Evolutionary conservation across 2,888 invertebrate species (phyloP).

Genomic region (Drosophila eohydei): DNA sequence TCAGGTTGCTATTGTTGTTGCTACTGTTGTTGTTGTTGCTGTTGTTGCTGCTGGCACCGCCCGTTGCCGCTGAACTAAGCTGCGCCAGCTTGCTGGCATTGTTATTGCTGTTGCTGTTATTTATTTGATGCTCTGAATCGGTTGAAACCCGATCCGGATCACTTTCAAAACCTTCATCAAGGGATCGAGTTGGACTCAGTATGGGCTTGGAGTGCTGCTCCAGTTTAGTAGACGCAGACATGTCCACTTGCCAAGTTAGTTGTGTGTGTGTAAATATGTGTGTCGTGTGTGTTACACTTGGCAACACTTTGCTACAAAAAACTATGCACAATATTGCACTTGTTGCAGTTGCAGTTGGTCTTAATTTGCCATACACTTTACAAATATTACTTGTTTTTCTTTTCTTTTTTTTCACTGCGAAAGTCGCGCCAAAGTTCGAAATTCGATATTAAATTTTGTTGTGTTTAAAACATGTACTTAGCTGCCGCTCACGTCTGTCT

Average conservation of each 20-base stretch:
- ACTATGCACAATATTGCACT: slow-evolving; percentile 46
- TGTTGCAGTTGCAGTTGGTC: slow-evolving; percentile 47
- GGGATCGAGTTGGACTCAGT: slow-evolving; percentile 85
- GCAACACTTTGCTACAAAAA: slow-evolving; percentile 51
- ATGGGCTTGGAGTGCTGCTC: slow-evolving; percentile 85
- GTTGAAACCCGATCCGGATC: slow-evolving; percentile 85
- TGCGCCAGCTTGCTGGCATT: slow-evolving; percentile 83
- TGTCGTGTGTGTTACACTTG: slow-evolving; percentile 60
- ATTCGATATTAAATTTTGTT: slow-evolving; percentile 27
- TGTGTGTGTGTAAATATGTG: slow-evolving; percentile 13
- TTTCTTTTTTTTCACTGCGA: slow-evolving; percentile 46
- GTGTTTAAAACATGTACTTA: slow-evolving; percentile 15
- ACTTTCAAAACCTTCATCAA: slow-evolving; percentile 85
- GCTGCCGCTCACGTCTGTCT: slow-evolving; percentile 67
- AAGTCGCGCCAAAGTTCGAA: slow-evolving; percentile 61
- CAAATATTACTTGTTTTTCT: slow-evolving; percentile 45
- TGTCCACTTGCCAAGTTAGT: slow-evolving; percentile 41
- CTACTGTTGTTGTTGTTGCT: slow-evolving; percentile 27
- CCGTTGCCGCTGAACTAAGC: slow-evolving; percentile 83
- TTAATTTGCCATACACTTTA: slow-evolving; percentile 65
- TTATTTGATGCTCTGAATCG: slow-evolving; percentile 85
- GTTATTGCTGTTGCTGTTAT: slow-evolving; percentile 67
- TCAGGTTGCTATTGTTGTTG: slow-evolving; percentile 37
- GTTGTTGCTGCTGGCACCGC: slow-evolving; percentile 71
- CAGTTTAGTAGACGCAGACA: slow-evolving; percentile 79